phyloP scores from a whole-genome alignment of 1,140 invertebrate species.

The Elymnias hypermnestra region DNA sequence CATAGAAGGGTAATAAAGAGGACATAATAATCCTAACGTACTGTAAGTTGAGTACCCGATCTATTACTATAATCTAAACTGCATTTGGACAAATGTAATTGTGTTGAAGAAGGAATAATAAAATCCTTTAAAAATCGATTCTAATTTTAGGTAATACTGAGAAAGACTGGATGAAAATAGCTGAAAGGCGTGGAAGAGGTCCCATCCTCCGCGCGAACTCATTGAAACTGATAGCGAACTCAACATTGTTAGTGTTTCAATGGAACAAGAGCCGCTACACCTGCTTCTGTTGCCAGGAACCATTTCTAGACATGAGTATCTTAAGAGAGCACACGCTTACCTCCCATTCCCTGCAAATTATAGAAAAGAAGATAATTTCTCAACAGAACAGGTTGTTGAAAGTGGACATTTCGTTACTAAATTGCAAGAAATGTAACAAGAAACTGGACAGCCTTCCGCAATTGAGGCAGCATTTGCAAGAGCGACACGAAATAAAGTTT shows the following conservation, averaged over 20 bases:
- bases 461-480: slow-evolving; percentile 35
- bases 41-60: too few relatives aligned
- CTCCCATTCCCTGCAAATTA: slow-evolving; percentile 35
- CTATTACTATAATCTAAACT: too few relatives aligned
- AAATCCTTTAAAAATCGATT: too few relatives aligned
- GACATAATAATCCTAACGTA: too few relatives aligned
- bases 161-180: slow-evolving; percentile 32
- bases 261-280: slow-evolving; percentile 56
- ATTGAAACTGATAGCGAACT: slow-evolving; percentile 47
- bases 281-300: slow-evolving; percentile 56
- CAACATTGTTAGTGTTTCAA: slow-evolving; percentile 55
- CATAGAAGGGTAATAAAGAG: too few relatives aligned
- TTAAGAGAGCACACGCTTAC: slow-evolving; percentile 33
- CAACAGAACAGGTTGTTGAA: slow-evolving; percentile 55
- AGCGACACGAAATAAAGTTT: slow-evolving; percentile 36
- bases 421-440: slow-evolving; percentile 39
- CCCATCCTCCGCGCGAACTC: slow-evolving; percentile 48
- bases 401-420: slow-evolving; percentile 47
- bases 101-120: too few relatives aligned
- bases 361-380: slow-evolving; percentile 50
- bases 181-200: slow-evolving; percentile 36
- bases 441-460: slow-evolving; percentile 24
- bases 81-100: too few relatives aligned
- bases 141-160: slow-evolving; percentile 9
- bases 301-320: slow-evolving; percentile 39